Evolutionary conservation across 2,797 vertebrate genomes (phyloP).

Genomic region (Melopsittacus undulatus): DNA sequence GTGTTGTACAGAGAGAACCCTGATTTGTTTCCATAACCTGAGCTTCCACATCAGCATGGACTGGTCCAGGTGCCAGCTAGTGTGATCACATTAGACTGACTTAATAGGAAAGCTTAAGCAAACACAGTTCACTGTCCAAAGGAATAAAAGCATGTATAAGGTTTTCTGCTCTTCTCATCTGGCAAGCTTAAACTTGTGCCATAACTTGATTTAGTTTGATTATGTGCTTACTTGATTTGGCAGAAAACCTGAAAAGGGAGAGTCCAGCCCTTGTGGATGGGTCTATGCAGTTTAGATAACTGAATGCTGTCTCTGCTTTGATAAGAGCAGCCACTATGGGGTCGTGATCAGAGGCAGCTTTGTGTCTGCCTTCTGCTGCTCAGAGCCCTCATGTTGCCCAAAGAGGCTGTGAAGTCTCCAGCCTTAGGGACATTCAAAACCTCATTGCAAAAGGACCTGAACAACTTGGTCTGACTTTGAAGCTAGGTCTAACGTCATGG

Average conservation of each 20-base stretch:
- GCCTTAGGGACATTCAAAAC: background rate
- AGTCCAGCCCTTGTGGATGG: background rate
- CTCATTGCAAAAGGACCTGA: background rate
- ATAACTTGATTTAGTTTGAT: background rate
- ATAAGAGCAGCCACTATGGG: background rate
- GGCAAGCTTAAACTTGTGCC: background rate
- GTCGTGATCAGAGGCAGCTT: background rate
- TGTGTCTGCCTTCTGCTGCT: background rate
- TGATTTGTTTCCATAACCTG: background rate
- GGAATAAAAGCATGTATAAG: background rate
- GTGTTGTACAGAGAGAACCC: rapidly evolving
- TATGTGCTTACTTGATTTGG: background rate
- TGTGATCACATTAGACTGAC: background rate
- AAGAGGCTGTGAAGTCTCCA: background rate
- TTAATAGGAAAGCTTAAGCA: background rate
- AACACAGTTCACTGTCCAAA: background rate
- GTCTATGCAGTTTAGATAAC: background rate
- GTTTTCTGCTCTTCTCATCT: background rate
- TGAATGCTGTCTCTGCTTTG: background rate
- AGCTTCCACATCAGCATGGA: background rate
- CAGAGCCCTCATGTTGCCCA: background rate
- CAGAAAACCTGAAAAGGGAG: background rate
- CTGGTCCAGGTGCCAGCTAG: background rate
- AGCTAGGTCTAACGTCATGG: rapidly evolving
- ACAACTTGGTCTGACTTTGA: background rate